phyloP scores from a whole-genome alignment of 2,888 invertebrate species.

The Euplexia lucipara region DNA sequence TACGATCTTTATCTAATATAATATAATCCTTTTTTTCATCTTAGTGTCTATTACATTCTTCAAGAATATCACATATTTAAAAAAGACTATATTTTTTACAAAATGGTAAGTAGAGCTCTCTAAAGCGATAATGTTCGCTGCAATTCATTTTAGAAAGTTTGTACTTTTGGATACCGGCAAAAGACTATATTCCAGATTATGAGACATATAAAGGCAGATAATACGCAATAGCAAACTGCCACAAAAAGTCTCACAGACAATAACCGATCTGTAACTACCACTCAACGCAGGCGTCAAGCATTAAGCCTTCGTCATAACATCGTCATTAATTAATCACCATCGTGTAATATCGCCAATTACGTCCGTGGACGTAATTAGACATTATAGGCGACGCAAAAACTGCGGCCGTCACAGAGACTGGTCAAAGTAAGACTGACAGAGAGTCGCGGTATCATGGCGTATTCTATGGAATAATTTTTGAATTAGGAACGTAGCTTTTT shows the following conservation, averaged over 20 bases:
- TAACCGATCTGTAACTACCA: constrained; percentile 33
- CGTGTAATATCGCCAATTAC: constrained; percentile 61
- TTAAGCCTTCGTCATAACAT: constrained; percentile 39
- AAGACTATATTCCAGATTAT: too few relatives aligned
- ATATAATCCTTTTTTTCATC: too few relatives aligned
- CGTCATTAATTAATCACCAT: constrained; percentile 55
- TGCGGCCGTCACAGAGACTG: constrained; percentile 48
- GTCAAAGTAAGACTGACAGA: constrained; percentile 46
- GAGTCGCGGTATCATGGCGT: constrained; percentile 9
- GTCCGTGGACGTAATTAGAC: constrained; percentile 51
- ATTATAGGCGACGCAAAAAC: constrained; percentile 54
- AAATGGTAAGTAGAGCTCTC: too few relatives aligned
- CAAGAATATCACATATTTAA: too few relatives aligned
- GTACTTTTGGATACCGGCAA: too few relatives aligned
- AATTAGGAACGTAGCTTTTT: constrained; percentile 34
- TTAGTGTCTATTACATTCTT: too few relatives aligned
- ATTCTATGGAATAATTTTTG: constrained; percentile 46
- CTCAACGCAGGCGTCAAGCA: constrained; percentile 51
- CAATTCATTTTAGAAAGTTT: too few relatives aligned
- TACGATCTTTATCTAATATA: too few relatives aligned
- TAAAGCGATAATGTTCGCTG: too few relatives aligned
- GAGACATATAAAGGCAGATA: background rate
- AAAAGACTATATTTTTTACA: too few relatives aligned
- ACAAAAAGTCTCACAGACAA: constrained; percentile 29
- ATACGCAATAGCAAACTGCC: background rate